phyloP scores from a whole-genome alignment of 2,888 invertebrate species.

The Idaea dimidiata region DNA sequence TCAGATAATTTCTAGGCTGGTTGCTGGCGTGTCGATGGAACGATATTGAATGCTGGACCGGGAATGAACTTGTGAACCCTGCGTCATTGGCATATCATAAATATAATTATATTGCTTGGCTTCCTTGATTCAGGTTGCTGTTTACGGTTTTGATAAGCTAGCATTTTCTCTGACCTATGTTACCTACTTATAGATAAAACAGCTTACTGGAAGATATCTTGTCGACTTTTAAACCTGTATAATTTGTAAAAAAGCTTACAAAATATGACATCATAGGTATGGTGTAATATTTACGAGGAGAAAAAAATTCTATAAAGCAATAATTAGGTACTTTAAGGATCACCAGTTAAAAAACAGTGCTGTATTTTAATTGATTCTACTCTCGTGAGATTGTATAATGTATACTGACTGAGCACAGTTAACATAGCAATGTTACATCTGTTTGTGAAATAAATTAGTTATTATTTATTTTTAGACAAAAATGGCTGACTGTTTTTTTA shows the following conservation, averaged over 20 bases:
- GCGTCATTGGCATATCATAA: slow-evolving; percentile 23
- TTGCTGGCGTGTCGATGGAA: slow-evolving; percentile 65
- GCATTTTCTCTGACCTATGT: background rate
- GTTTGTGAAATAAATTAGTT: too few species aligned
- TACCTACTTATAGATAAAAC: background rate
- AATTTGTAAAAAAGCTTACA: background rate
- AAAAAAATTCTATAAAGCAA: too few species aligned
- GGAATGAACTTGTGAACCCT: slow-evolving; percentile 25
- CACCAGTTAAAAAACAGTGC: too few species aligned
- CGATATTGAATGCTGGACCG: slow-evolving; percentile 54
- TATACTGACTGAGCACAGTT: too few species aligned
- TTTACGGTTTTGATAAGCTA: background rate
- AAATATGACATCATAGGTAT: background rate
- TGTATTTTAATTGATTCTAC: too few species aligned
- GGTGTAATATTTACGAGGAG: background rate
- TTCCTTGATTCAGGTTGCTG: background rate
- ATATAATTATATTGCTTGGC: slow-evolving; percentile 11
- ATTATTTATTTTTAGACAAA: too few species aligned
- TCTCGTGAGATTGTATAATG: too few species aligned
- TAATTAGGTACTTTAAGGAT: too few species aligned
- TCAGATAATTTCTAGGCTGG: slow-evolving; percentile 72
- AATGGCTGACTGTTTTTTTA: too few species aligned
- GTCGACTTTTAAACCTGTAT: background rate
- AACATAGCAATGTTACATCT: too few species aligned
- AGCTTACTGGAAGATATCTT: background rate